These are phyloP conservation scores for Limosa lapponica DNA, from an alignment of 2,797 vertebrate genomes.

Conservation along the genomic window DNA sequence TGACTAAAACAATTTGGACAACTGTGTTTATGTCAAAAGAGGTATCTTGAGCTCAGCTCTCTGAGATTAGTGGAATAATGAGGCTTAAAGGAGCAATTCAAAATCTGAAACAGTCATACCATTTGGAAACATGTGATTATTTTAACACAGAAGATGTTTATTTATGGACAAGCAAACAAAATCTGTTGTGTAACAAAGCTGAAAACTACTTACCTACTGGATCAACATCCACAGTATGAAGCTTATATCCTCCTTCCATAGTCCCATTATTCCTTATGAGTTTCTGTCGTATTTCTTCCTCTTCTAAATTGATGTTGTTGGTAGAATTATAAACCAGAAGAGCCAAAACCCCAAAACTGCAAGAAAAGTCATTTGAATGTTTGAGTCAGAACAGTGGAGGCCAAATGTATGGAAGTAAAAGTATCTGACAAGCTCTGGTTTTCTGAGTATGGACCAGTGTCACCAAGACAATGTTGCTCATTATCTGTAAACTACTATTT, in stretches of 20 bases:
- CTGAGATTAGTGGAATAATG: not conserved
- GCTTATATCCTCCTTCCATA: slow-evolving; percentile 70
- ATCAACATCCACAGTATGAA: slow-evolving; percentile 74
- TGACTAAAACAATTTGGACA: not conserved
- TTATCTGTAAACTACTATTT: not conserved
- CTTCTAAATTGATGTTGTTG: slow-evolving; percentile 81
- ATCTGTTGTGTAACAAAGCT: not conserved
- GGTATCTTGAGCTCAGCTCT: not conserved
- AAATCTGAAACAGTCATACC: not conserved
- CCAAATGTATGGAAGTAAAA: slow-evolving; percentile 21
- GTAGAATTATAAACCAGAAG: slow-evolving; percentile 85
- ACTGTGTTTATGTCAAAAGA: not conserved
- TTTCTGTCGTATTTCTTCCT: slow-evolving; percentile 75
- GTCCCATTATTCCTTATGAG: slow-evolving; percentile 70
- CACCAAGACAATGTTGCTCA: not conserved
- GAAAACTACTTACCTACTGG: slow-evolving; percentile 82
- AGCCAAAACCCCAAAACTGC: slow-evolving; percentile 83
- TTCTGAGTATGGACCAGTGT: not conserved
- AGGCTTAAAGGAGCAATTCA: not conserved
- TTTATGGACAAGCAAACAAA: not conserved
- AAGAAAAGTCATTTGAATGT: slow-evolving; percentile 26
- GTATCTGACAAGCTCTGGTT: not conserved
- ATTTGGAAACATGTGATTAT: not conserved
- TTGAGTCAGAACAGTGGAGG: slow-evolving; percentile 33
- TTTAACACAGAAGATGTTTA: not conserved